Conservation (phyloP, 2,888 invertebrate genomes). For the Sesia bembeciformis region DNA sequence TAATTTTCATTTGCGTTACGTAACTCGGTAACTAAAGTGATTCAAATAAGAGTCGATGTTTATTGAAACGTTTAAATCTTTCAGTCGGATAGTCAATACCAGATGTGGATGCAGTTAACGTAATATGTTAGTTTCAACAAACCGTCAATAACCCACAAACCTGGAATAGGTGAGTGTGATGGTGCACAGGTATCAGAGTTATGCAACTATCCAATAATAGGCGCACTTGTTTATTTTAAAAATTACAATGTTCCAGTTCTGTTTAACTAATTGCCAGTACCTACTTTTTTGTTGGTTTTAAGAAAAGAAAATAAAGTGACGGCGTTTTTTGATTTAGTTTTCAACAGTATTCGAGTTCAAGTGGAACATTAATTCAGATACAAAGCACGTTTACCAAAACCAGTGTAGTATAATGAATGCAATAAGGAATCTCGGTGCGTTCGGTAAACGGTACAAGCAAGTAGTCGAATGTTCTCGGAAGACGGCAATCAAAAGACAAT, state of each 20-base stretch:
- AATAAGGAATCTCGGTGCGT: conserved; percentile 47
- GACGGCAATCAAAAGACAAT: conserved; percentile 63
- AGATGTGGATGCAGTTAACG: conserved; percentile 25
- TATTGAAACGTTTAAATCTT: background rate
- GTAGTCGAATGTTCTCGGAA: conserved; percentile 59
- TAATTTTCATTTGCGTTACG: background rate
- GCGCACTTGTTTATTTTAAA: too few relatives aligned
- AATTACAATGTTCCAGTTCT: too few relatives aligned
- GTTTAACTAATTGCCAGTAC: too few relatives aligned
- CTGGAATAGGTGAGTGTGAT: conserved; percentile 2
- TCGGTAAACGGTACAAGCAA: conserved; percentile 47
- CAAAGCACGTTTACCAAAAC: conserved; percentile 37
- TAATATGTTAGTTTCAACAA: conserved; percentile 38
- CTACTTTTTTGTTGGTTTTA: too few relatives aligned
- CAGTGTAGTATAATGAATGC: conserved; percentile 47
- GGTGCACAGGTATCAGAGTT: conserved; percentile 14
- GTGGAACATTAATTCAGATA: conserved; percentile 12
- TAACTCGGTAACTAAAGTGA: background rate
- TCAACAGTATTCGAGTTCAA: too few relatives aligned
- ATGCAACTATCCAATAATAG: conserved; percentile 8
- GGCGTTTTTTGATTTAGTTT: too few relatives aligned
- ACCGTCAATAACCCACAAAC: conserved; percentile 21
- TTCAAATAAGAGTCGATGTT: background rate
- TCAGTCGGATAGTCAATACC: background rate
- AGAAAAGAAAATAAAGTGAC: too few relatives aligned